A percentile compares a stretch with the other conserved stretches of the same genome.
Evolutionary conservation across 2,888 invertebrate species (phyloP).

Genomic region (Serripes groenlandicus): DNA sequence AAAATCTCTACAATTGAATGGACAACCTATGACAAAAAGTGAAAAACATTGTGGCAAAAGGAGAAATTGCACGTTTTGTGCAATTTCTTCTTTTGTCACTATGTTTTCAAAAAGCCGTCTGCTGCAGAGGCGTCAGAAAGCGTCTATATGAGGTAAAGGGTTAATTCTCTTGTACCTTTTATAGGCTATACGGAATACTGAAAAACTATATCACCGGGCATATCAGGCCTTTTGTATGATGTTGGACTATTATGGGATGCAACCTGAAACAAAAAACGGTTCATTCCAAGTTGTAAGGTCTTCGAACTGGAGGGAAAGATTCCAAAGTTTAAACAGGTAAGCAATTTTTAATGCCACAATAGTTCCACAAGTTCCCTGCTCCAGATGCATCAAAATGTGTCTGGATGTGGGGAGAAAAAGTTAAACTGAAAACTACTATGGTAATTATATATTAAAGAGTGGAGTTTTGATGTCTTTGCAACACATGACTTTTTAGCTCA

Average conservation of each 20-base stretch:
- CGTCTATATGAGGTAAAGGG: background rate
- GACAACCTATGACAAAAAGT: background rate
- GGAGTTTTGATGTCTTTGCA: no score
- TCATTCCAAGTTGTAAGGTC: background rate
- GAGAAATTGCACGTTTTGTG: background rate
- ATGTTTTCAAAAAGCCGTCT: background rate
- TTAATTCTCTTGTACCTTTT: background rate
- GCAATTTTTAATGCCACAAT: background rate
- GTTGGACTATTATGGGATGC: conserved; percentile 12
- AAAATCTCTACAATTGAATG: background rate
- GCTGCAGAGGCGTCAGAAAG: background rate
- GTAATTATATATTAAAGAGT: no score
- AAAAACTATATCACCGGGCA: background rate
- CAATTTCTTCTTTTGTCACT: background rate
- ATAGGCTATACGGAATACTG: background rate
- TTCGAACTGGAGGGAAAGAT: conserved; percentile 11
- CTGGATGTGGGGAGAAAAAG: background rate
- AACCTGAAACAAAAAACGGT: background rate
- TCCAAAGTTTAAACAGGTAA: background rate
- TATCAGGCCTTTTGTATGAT: background rate
- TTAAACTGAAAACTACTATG: background rate
- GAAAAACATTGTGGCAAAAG: background rate
- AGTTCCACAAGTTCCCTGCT: background rate
- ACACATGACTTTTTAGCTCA: no score
- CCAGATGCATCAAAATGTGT: no score